Evolutionary conservation across 2,888 invertebrate genomes (phyloP).

Genomic region (Macrophya alboannulata): DNA sequence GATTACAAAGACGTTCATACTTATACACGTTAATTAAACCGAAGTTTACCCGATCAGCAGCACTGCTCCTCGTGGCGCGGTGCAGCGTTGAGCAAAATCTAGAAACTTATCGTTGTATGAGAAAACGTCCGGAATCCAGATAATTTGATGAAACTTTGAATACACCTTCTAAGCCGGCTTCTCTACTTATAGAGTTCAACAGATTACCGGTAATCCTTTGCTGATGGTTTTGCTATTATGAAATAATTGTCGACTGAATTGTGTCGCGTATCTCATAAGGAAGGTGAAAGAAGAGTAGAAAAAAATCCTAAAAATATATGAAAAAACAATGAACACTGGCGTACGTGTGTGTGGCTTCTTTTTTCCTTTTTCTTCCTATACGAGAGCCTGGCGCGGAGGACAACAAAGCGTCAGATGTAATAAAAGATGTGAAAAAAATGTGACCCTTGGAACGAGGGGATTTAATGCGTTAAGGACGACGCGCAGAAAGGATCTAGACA

Average conservation of each 20-base stretch:
- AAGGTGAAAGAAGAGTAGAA: not conserved
- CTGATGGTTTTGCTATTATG: too few species aligned
- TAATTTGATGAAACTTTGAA: not conserved
- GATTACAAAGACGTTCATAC: not conserved
- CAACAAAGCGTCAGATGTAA: slow-evolving; percentile 12
- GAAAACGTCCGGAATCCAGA: not conserved
- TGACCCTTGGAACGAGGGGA: slow-evolving; percentile 28
- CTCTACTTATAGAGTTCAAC: not conserved
- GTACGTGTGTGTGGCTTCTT: not conserved
- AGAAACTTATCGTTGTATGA: slow-evolving; percentile 21
- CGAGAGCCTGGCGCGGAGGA: not conserved
- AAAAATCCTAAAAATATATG: not conserved
- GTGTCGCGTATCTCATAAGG: too few species aligned
- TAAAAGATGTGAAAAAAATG: slow-evolving; percentile 36
- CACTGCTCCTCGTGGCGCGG: too few species aligned
- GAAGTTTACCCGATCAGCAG: not conserved
- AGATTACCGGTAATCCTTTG: too few species aligned
- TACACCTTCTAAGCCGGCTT: not conserved
- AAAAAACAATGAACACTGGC: too few species aligned
- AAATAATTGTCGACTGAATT: too few species aligned
- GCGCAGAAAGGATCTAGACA: slow-evolving; percentile 38
- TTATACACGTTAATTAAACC: slow-evolving; percentile 1
- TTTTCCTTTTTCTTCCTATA: not conserved
- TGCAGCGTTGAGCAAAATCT: not conserved
- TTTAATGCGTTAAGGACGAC: slow-evolving; percentile 30